Base-by-base conservation (phyloP, 2,797 vertebrate species). In the Miichthys miiuy region DNA sequence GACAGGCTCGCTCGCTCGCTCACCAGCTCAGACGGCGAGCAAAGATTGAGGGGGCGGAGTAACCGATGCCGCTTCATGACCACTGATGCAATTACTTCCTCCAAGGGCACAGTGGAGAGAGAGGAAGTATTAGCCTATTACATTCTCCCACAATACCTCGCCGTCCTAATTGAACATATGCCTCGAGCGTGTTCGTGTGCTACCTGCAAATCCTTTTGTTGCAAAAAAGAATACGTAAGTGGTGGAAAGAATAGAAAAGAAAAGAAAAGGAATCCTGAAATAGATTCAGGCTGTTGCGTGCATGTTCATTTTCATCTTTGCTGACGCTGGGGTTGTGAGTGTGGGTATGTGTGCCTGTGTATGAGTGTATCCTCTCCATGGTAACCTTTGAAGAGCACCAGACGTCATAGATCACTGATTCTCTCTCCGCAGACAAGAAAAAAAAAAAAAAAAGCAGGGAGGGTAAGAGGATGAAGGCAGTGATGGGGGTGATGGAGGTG, bases 51-150 rank as follows among this genome's bases (percentile, higher is more conserved):
- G 68, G 75, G 77, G 84, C 16, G 77, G 81, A 68, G 75, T 25
- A 42, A 82, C 74, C 34, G 69, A 84, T 76, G 48, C 72, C 42
- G 75, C 81, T 82, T 82, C 81, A 88, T 83, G 76, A 86, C 63
- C 81, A 81, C 72, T 87, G 84, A 90, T 89, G 84, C 77, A 46
- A 91, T 92, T 91, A 87, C 81, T 81, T 84, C 69, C 78, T 79
- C 79, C 74, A 80, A 84, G 84, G 80, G 69, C 80, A 82, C 50
- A 56, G 60, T 38, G 63, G 68, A 75, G 46, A 75, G 46, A 58
- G 72, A 69, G 25, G 61, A 68, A 23, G 62, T 27, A 72, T 85
- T 80, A 87, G 80, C 77, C 65, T 64, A 72, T 82, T 85, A 77
- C 27, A 62, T 68, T 86, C 20, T 82, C 76, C 75, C 80, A 77